These are phyloP conservation scores for Drosophila pseudoobscura DNA, from an alignment of 1,140 invertebrate species.

Conservation along the genomic window DNA sequence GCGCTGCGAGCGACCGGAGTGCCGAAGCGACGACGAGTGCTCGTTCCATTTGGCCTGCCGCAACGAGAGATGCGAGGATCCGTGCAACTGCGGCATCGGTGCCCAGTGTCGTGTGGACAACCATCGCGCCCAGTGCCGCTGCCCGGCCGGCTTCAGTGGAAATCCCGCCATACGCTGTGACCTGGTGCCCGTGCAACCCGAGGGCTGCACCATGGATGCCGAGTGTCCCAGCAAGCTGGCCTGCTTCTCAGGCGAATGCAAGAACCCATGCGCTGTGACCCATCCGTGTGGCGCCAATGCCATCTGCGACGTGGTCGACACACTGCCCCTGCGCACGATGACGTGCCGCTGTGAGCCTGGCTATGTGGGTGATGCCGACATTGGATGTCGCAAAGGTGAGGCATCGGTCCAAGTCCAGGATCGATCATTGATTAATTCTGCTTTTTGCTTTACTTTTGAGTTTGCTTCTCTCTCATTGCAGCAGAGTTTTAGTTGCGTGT, in stretches of 20 bases:
- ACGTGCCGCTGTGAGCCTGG: constrained; percentile 92
- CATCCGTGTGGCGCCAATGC: constrained; percentile 92
- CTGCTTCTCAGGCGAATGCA: constrained; percentile 91
- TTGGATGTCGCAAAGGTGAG: constrained; percentile 89
- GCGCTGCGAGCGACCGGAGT: constrained; percentile 91
- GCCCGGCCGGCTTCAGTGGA: constrained; percentile 91
- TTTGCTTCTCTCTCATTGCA: constrained; percentile 75
- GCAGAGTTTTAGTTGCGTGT: constrained; percentile 41
- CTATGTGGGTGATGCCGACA: constrained; percentile 92
- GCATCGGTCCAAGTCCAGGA: neutral
- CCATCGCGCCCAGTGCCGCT: constrained; percentile 91
- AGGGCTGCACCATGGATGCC: constrained; percentile 91
- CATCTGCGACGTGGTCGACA: constrained; percentile 92
- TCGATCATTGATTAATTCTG: no score
- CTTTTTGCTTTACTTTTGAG: constrained; percentile 53
- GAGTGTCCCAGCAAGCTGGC: constrained; percentile 93
- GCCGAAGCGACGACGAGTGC: constrained; percentile 89
- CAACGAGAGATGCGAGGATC: constrained; percentile 90
- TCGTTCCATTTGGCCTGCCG: constrained; percentile 89
- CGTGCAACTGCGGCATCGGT: constrained; percentile 89
- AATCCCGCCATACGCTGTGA: constrained; percentile 89
- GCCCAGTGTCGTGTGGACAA: constrained; percentile 91
- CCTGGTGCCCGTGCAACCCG: constrained; percentile 84
- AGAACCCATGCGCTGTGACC: constrained; percentile 91
- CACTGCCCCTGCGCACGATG: constrained; percentile 93